These are phyloP conservation scores for Barypeithes pellucidus DNA, from an alignment of 2,888 invertebrate genomes.

Conservation along the genomic window DNA sequence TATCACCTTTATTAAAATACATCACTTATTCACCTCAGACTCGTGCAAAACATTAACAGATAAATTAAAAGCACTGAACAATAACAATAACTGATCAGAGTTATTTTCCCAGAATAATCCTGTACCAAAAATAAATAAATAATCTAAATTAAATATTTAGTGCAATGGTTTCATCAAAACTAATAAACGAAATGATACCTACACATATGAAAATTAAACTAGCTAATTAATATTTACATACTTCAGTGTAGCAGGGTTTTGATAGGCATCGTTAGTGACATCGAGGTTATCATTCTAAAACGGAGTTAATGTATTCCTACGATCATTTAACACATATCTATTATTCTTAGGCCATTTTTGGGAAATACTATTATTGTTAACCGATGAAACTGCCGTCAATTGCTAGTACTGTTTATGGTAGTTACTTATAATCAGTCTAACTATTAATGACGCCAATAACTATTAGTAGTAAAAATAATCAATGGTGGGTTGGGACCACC, in stretches of 20 bases:
- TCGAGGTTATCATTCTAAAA: not conserved
- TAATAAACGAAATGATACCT: conserved; percentile 31
- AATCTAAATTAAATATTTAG: not conserved
- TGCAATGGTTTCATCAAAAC: conserved; percentile 9
- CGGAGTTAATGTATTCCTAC: too few relatives aligned
- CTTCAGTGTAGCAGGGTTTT: conserved; percentile 22
- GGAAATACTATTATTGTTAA: too few relatives aligned
- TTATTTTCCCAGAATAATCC: not conserved
- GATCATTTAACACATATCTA: too few relatives aligned
- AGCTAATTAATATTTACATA: conserved; percentile 25
- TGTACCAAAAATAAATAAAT: conserved; percentile 21
- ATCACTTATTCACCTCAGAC: not conserved
- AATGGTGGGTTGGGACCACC: too few relatives aligned
- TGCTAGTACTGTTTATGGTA: too few relatives aligned
- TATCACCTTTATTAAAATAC: conserved; percentile 20
- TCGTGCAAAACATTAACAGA: not conserved
- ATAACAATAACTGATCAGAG: not conserved
- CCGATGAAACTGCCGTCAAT: too few relatives aligned
- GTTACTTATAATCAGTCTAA: too few relatives aligned
- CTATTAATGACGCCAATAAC: too few relatives aligned
- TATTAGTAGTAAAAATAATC: too few relatives aligned
- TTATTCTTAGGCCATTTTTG: too few relatives aligned
- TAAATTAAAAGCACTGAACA: conserved; percentile 7
- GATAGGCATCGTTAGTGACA: conserved; percentile 3
- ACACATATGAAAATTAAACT: conserved; percentile 27